A percentile compares a stretch with the other conserved stretches of the same genome.
Evolutionary conservation across 2,888 invertebrate genomes (phyloP).

Genomic region (Microplitis deprimator): DNA sequence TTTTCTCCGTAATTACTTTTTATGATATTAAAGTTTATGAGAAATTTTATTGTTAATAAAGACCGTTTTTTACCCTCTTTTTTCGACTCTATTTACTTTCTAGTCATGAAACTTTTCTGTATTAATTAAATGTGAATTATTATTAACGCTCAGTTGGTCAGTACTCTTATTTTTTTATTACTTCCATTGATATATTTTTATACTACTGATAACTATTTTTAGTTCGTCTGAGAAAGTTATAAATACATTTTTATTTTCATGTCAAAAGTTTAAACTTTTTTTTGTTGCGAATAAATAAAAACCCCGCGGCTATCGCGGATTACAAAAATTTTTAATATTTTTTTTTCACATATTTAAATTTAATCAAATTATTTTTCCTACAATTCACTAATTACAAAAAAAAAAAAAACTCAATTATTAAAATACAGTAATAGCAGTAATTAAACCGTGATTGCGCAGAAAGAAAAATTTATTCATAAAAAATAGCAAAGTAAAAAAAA

Average conservation of each 20-base stretch:
- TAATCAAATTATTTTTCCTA: neutral
- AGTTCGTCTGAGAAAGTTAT: neutral
- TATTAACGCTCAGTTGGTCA: neutral
- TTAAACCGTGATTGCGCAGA: neutral
- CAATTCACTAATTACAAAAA: neutral
- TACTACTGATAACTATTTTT: neutral
- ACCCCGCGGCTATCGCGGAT: neutral
- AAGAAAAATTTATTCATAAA: neutral
- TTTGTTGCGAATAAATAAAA: neutral
- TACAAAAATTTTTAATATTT: neutral
- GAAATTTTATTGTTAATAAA: constrained; percentile 1
- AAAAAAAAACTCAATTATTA: neutral
- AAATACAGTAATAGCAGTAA: neutral
- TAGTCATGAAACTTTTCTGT: neutral
- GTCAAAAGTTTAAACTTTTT: neutral
- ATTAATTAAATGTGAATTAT: neutral
- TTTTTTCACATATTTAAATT: neutral
- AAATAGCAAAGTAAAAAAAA: neutral
- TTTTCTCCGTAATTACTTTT: neutral
- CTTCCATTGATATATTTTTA: neutral
- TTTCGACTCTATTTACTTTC: neutral
- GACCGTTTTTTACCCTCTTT: neutral
- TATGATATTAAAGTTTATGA: neutral
- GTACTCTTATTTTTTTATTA: neutral
- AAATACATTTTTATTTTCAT: neutral